phyloP scores from a whole-genome alignment of 2,797 vertebrate genomes.

The Coracias cyanogaster region DNA sequence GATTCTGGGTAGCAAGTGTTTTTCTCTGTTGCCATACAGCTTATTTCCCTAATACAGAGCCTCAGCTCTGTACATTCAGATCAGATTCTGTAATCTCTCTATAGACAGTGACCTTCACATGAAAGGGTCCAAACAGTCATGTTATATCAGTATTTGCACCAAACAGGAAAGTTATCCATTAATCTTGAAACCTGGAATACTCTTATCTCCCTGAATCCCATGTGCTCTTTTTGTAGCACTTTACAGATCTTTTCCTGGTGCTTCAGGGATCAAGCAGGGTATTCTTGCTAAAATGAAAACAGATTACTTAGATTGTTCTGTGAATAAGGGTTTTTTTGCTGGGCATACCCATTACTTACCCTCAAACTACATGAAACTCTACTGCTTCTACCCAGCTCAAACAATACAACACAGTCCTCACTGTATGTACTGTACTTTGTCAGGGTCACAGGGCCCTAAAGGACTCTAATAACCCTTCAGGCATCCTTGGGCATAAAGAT shows the following conservation, averaged over 20 bases:
- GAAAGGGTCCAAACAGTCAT: background rate
- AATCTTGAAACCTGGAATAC: background rate
- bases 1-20: background rate
- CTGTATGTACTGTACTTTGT: background rate
- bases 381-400: background rate
- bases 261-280: background rate
- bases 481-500: background rate
- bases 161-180: background rate
- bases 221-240: background rate
- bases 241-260: background rate
- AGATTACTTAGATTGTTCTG: background rate
- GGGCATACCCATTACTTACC: background rate
- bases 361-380: background rate
- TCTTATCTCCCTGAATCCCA: background rate
- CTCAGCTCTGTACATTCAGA: background rate
- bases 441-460: slow-evolving; percentile 2
- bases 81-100: background rate
- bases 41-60: background rate
- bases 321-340: background rate
- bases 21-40: background rate
- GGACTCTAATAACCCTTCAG: background rate
- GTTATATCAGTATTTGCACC: background rate
- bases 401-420: background rate
- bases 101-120: background rate
- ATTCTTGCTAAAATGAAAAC: background rate